Evolutionary conservation across 2,888 invertebrate species (phyloP).

Genomic region (Plebejus anna): DNA sequence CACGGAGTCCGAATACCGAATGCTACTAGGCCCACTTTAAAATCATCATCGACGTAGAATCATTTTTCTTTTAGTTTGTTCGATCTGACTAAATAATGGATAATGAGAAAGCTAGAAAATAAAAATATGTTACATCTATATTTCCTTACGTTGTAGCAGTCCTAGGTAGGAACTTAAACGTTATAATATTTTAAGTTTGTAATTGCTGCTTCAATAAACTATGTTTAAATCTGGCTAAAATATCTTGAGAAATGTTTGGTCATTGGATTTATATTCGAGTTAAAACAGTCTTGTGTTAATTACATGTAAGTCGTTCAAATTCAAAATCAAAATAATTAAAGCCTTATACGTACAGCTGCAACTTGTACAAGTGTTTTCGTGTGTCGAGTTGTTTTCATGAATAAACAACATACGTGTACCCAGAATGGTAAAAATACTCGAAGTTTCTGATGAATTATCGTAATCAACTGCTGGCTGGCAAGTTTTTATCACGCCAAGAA

Average conservation of each 20-base stretch:
- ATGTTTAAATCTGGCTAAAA: background rate
- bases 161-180: no score
- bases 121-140: no score
- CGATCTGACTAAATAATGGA: no score
- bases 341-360: conserved; percentile 1
- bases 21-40: conserved; percentile 14
- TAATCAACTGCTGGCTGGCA: background rate
- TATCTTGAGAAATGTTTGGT: background rate
- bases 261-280: background rate
- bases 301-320: conserved; percentile 1
- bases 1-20: conserved; percentile 27
- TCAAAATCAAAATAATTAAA: conserved; percentile 21
- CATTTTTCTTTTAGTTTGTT: no score
- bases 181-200: no score
- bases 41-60: no score
- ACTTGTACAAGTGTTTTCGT: background rate
- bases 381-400: background rate
- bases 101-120: no score
- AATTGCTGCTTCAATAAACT: background rate
- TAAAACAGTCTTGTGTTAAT: background rate
- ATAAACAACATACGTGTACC: background rate
- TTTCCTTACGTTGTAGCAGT: no score
- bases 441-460: background rate
- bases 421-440: background rate
- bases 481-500: background rate